Evolutionary conservation across 2,888 invertebrate genomes (phyloP), one percentile per base, ranked within the genome.

Genomic region (Rhogogaster chlorosoma): DNA sequence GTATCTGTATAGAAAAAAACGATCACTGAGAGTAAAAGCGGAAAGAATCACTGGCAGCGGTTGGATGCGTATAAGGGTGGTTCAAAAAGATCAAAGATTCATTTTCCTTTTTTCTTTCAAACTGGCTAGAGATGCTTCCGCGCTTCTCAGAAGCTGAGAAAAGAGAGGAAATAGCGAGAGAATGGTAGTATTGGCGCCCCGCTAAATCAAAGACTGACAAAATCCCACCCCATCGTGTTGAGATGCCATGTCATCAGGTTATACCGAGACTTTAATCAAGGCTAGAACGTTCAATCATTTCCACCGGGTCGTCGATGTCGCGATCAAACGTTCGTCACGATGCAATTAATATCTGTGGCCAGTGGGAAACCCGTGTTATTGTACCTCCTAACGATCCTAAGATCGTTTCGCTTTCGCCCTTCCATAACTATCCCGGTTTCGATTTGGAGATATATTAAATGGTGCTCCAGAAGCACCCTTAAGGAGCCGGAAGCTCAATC

Each of bases 261-360:
- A 86, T 84, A 29, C 67, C 38, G 61, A 71, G 32, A 87, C 86
- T 88, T 87, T 87, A 88, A 88, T 88, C 87, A 88, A 85, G 84
- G 86, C 87, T 87, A 73, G 85, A 86, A 86, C 86, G 87, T 87
- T 87, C 87, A 87, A 87, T 88, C 88, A 88, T 88, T 86, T 49
- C 80, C 82, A 42, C 53, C 32, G 67, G 38, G 84, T 82, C 71
- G 38, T 67, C 78, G 61, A 64, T 49, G 85, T 53, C 88, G 38
- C 84, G 87, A 88, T 88, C 89, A 88, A 88, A 87, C 88, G 86
- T 89, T 89, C 88, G 88, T 89, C 88, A 89, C 86, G 87, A 86
- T 45, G 85, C 90, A 90, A 92, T 92, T 92, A 92, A 92, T 91
- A 89, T 89, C 86, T 87, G 86, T 64, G 85, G 49, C 70, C 45